phyloP scores from a whole-genome alignment of 2,113 vertebrate species.

The Clarias gariepinus region DNA sequence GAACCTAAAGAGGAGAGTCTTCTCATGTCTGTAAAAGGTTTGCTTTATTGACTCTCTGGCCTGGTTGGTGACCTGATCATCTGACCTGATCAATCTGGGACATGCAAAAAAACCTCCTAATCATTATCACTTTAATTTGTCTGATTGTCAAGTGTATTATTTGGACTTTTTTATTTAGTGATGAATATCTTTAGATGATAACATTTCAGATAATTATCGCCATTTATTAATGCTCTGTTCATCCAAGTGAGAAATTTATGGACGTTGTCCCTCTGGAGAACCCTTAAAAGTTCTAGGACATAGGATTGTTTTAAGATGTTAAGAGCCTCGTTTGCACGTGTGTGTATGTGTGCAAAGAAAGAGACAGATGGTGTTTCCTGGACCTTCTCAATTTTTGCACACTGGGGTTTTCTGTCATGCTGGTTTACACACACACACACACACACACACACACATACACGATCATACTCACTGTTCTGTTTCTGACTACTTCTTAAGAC shows the following conservation, averaged over 20 bases:
- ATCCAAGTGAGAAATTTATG: not conserved
- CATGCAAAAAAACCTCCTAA: not conserved
- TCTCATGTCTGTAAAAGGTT: not conserved
- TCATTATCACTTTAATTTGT: not conserved
- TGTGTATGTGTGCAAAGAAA: not conserved
- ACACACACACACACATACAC: not conserved
- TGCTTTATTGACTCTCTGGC: not conserved
- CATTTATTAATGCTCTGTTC: not conserved
- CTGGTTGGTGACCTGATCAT: not conserved
- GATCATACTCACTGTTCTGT: not conserved
- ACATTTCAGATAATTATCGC: not conserved
- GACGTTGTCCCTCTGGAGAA: not conserved
- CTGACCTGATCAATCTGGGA: not conserved
- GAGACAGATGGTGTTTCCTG: slow-evolving; percentile 24
- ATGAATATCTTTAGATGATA: not conserved
- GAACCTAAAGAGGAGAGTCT: not conserved
- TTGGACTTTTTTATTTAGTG: not conserved
- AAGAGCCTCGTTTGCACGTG: not conserved
- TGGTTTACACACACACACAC: not conserved
- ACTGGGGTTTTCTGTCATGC: slow-evolving; percentile 12
- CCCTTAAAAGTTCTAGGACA: not conserved
- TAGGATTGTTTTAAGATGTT: not conserved
- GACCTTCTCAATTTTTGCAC: slow-evolving; percentile 10
- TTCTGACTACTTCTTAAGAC: not conserved
- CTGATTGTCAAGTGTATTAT: not conserved